Evolutionary conservation across 2,797 vertebrate genomes (phyloP).

Genomic region (Rhodeus uyekii): DNA sequence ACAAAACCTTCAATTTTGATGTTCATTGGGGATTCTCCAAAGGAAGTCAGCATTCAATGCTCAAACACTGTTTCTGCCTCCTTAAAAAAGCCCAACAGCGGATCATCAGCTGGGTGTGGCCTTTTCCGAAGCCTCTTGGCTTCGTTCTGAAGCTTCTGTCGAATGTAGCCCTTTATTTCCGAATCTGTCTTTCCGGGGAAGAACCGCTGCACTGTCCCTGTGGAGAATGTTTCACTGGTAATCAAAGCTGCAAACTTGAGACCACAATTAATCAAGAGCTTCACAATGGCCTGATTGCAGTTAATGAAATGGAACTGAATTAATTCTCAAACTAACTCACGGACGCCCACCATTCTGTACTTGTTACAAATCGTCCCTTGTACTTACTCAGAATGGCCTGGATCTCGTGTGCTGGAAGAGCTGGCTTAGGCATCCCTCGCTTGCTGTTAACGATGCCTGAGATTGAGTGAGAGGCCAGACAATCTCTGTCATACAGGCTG

Average conservation of each 20-base stretch:
- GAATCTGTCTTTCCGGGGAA: conserved; percentile 64
- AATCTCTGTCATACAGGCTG: conserved; percentile 64
- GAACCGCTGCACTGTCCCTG: conserved; percentile 62
- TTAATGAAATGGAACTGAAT: conserved; percentile 24
- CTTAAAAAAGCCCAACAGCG: neutral
- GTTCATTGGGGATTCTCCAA: neutral
- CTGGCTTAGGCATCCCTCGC: conserved; percentile 61
- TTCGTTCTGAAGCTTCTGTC: conserved; percentile 68
- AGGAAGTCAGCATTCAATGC: neutral
- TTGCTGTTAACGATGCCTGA: conserved; percentile 63
- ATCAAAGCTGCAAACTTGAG: neutral
- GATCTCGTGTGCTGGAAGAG: conserved; percentile 62
- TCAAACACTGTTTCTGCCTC: conserved; percentile 4
- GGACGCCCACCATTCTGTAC: neutral
- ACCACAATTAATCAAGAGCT: conserved; percentile 27
- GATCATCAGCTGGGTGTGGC: conserved; percentile 38
- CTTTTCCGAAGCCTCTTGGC: conserved; percentile 62
- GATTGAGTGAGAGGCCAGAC: conserved; percentile 67
- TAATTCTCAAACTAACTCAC: neutral
- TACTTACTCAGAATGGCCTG: conserved; percentile 62
- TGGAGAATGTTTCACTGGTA: conserved; percentile 14
- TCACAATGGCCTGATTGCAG: conserved; percentile 30
- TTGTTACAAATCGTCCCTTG: neutral
- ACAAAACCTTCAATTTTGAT: neutral
- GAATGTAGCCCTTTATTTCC: conserved; percentile 66